These are phyloP conservation scores for Chamaea fasciata DNA, from an alignment of 2,113 vertebrate species.

Conservation along the genomic window DNA sequence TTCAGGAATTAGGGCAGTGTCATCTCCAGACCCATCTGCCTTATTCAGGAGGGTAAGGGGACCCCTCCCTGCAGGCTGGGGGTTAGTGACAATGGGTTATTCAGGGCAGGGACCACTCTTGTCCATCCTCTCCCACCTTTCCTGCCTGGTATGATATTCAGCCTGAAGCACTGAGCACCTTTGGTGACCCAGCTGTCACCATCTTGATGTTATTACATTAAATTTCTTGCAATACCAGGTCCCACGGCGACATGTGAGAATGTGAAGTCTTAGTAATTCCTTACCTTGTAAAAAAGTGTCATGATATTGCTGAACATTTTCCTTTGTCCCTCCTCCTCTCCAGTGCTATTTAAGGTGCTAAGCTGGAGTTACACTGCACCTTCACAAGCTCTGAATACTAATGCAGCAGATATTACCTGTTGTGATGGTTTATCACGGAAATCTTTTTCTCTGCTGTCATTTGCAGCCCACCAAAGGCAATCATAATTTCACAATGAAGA, in stretches of 20 bases:
- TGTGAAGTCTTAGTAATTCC: neutral
- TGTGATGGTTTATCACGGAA: slow-evolving; percentile 58
- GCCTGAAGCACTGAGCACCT: neutral
- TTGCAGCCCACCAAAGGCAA: slow-evolving; percentile 54
- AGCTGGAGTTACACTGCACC: neutral
- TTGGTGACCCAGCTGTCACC: neutral
- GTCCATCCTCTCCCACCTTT: neutral
- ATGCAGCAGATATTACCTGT: slow-evolving; percentile 40
- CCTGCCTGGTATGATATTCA: neutral
- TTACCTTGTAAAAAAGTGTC: neutral
- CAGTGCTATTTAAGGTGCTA: neutral
- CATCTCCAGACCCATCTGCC: neutral
- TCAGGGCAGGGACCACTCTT: neutral
- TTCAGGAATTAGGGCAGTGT: neutral
- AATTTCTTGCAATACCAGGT: neutral
- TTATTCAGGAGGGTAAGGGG: neutral
- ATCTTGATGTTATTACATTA: neutral
- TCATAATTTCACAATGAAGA: slow-evolving; percentile 67
- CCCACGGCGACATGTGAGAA: accelerated
- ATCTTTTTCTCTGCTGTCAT: slow-evolving; percentile 47
- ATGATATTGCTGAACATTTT: neutral
- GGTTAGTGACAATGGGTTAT: neutral
- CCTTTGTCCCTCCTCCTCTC: neutral
- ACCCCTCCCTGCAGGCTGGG: accelerated
- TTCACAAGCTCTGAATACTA: slow-evolving; percentile 14